phyloP scores from a whole-genome alignment of 2,797 vertebrate genomes.

The Agapornis canus region DNA sequence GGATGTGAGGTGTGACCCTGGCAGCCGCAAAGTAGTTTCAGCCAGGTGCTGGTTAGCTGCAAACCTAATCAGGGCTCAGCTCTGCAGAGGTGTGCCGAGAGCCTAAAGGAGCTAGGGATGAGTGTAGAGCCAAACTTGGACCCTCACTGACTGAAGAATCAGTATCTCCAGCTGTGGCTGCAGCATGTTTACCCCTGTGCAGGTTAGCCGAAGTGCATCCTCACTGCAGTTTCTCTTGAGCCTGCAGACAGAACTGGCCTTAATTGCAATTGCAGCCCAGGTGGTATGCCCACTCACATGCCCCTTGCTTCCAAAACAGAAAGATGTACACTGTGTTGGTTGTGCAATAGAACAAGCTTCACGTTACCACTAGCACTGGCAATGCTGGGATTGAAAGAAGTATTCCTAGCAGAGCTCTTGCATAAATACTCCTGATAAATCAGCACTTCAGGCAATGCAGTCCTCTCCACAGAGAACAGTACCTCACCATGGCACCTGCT shows the following conservation, averaged over 20 bases:
- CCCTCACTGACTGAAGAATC: neutral
- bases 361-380: neutral
- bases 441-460: neutral
- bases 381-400: neutral
- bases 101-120: neutral
- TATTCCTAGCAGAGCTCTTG: neutral
- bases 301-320: neutral
- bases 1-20: neutral
- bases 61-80: neutral
- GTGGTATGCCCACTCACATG: neutral
- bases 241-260: neutral
- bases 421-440: neutral
- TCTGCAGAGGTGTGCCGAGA: neutral
- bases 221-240: neutral
- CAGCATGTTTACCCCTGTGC: neutral
- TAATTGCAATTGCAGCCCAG: neutral
- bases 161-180: neutral
- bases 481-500: rapidly evolving
- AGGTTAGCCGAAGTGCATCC: neutral
- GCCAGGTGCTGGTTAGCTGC: neutral
- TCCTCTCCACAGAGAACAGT: neutral
- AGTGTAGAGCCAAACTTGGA: neutral
- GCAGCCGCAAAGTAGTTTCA: neutral
- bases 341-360: neutral
- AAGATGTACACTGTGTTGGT: neutral